These are phyloP conservation scores for Phalera bucephala DNA, from an alignment of 2,888 invertebrate genomes.

Conservation along the genomic window DNA sequence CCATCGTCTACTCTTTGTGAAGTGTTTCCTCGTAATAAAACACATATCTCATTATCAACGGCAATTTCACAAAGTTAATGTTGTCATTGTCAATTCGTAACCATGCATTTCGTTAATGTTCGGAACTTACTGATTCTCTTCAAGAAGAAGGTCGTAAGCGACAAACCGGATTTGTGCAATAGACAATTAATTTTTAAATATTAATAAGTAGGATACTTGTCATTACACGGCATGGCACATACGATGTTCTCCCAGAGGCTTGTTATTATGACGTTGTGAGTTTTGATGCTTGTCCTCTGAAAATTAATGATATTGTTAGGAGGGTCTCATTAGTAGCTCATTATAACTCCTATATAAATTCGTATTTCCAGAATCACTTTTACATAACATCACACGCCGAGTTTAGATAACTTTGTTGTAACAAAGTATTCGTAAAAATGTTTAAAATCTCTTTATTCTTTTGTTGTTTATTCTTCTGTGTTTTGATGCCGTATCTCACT, in stretches of 20 bases:
- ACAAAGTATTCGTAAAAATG: constrained; percentile 38
- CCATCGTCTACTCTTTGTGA: too few species aligned
- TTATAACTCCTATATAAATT: constrained; percentile 32
- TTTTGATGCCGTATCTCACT: constrained; percentile 36
- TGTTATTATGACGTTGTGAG: too few species aligned
- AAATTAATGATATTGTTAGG: constrained; percentile 22
- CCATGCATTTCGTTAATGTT: not conserved
- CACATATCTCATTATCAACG: not conserved
- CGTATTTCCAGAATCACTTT: constrained; percentile 11
- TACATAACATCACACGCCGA: constrained; percentile 15
- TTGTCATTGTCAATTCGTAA: not conserved
- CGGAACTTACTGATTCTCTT: not conserved
- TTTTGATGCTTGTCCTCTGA: too few species aligned
- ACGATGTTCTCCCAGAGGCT: too few species aligned
- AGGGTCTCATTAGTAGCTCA: constrained; percentile 20
- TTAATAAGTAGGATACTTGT: too few species aligned
- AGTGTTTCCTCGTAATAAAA: not conserved
- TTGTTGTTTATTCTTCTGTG: constrained; percentile 36
- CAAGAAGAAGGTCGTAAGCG: too few species aligned
- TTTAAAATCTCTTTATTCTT: constrained; percentile 31
- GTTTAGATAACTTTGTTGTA: constrained; percentile 7
- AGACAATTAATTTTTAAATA: too few species aligned
- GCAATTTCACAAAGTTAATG: not conserved
- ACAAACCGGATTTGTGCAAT: too few species aligned
- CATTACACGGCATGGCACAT: too few species aligned